Base-by-base conservation (phyloP, 23 tunicate species). In the Ciona savignyi region DNA sequence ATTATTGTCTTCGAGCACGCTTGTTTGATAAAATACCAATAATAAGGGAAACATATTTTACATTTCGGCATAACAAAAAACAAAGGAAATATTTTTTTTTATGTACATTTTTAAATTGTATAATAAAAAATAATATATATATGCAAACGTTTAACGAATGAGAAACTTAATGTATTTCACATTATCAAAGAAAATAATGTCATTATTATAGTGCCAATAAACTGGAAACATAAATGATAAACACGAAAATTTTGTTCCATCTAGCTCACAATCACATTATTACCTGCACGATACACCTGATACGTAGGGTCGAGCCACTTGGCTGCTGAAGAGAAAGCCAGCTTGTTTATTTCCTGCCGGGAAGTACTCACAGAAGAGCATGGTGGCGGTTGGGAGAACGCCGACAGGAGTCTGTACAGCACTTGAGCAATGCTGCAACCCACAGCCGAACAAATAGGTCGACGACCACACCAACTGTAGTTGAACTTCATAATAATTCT, bases 281-380 rank as follows among this genome's bases (percentile, higher is more conserved):
- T 42, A 64, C 68, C 68, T 64, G 68, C 68, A 64, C 22, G 28
- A 6, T 24, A 6, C 68, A 6, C 68, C 68, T 64, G 68, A 4
- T 11, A 23, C 9, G 28, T 64, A 64, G 11, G 68, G 68, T 15
- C 20, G 68, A 6, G 56, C 56, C 15, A 15, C 11, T 72, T 6
- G 27, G 23, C 33, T 42, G 1, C 49, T 48, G 26, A 72, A 72
- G 19, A 72, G 65, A 22, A 42, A 42, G 27, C 76, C 76, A 21
- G 29, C 64, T 42, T 72, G 65, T 1, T 32, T 35, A 22, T 72
- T 72, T 3, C 76, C 76, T 25, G 76, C 24, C 2, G 76, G 76
- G 1, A 2, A 19, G 30, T 72, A 72, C 65, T 42, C 56, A 42
- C 56, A 42, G 15, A 42, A 42, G 9, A 42, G 9, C 56, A 42